Percentiles rank a stretch among this genome's conserved stretches.
Conservation (phyloP, 2,888 invertebrate genomes). For the Synanthedon formicaeformis region DNA sequence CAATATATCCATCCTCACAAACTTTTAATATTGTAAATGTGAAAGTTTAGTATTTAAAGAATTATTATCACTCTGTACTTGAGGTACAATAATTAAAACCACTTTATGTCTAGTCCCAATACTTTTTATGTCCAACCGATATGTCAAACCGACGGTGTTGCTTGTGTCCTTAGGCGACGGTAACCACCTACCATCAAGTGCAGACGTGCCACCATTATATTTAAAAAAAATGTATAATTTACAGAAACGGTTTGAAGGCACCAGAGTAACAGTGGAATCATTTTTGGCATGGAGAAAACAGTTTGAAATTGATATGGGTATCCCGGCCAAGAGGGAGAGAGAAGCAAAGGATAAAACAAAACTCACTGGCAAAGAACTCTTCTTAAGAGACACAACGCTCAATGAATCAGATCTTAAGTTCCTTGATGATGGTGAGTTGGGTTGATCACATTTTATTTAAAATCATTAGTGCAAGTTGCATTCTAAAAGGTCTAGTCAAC, state of each 20-base stretch:
- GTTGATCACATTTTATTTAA: not conserved
- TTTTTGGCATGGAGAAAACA: constrained; percentile 94
- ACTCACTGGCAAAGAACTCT: constrained; percentile 92
- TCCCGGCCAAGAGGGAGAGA: constrained; percentile 77
- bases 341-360: constrained; percentile 82
- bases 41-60: too few relatives aligned
- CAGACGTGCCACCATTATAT: too few relatives aligned
- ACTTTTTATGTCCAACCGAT: too few relatives aligned
- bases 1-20: too few relatives aligned
- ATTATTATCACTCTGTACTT: too few relatives aligned
- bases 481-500: not conserved
- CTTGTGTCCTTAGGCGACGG: too few relatives aligned
- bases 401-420: constrained; percentile 97
- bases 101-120: too few relatives aligned
- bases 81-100: too few relatives aligned
- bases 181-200: too few relatives aligned
- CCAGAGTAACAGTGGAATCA: constrained; percentile 93
- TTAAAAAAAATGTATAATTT: constrained; percentile 21
- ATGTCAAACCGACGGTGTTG: too few relatives aligned
- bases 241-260: constrained; percentile 95
- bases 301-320: constrained; percentile 92
- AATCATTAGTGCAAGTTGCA: not conserved
- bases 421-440: constrained; percentile 82
- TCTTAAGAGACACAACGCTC: constrained; percentile 91
- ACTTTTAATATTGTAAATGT: too few relatives aligned